A percentile compares a stretch with the other conserved stretches of the same genome.
phyloP scores from a whole-genome alignment of 1,140 invertebrate genomes.

The Euura lappo region DNA sequence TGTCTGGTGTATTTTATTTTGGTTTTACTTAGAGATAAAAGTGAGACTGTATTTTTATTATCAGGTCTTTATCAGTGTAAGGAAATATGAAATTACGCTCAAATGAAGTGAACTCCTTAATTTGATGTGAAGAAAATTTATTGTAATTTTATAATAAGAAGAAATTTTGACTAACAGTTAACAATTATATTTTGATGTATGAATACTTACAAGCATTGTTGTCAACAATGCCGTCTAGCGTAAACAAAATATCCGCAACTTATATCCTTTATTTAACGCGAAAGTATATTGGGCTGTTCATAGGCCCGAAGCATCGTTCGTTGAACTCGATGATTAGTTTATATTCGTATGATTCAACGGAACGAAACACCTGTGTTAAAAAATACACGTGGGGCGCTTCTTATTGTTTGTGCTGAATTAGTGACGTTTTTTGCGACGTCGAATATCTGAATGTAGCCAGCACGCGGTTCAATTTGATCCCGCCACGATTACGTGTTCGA shows the following conservation, averaged over 20 bases:
- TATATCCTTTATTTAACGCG: neutral
- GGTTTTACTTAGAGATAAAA: neutral
- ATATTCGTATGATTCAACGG: neutral
- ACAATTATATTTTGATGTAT: conserved; percentile 5
- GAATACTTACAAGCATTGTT: conserved; percentile 49
- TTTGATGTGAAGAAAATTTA: too few relatives aligned
- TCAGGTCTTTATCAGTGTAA: neutral
- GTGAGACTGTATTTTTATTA: neutral
- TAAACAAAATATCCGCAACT: conserved; percentile 9
- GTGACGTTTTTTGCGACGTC: too few relatives aligned
- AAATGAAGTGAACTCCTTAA: too few relatives aligned
- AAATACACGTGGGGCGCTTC: neutral
- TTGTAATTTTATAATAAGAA: too few relatives aligned
- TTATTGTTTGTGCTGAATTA: neutral
- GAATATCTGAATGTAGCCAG: too few relatives aligned
- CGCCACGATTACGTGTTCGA: too few relatives aligned
- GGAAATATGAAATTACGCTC: too few relatives aligned
- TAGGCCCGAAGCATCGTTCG: neutral
- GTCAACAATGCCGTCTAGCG: conserved; percentile 34
- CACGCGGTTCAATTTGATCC: too few relatives aligned
- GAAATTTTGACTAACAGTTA: neutral
- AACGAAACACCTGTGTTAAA: neutral
- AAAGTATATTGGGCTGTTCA: neutral
- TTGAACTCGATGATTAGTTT: neutral
- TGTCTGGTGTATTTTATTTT: too few relatives aligned